Base-by-base conservation (phyloP, 2,113 vertebrate genomes). In the Herpetotheres cachinnans region DNA sequence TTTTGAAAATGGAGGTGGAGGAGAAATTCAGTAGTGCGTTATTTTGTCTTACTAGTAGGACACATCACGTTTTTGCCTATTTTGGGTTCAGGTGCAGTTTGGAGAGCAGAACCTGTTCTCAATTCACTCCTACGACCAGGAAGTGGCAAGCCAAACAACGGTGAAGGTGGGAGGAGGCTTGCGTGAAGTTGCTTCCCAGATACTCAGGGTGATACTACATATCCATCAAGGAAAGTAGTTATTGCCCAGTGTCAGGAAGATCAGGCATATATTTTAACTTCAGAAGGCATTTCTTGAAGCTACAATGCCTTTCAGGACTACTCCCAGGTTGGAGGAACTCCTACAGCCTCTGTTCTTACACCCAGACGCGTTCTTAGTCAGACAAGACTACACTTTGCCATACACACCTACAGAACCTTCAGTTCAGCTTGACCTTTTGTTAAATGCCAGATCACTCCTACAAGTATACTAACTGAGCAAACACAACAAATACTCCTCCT, bases 51-150 rank as follows among this genome's bases (percentile, higher is more conserved):
- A 63, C 6, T 32, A 42, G 13, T 17, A 46, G 13, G 38, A 14
- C 17, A 66, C 16, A 38, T 34, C 55, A n/a, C 17, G 17, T n/a
- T 76, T 86, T 73, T 69, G 4, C 16, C 9, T 79, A 21, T 44
- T 85, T 76, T 25, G n/a, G 14, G 9, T 65, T 70, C 27, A 30
- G 50, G 11, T 27, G 8, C 3, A 49, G 7, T 66, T 83, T 83
- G 40, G 44, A 56, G 14, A 83, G 18, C 7, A 89, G 7, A 69
- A 10, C 6, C 5, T 54, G 21, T 42, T 79, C 34, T 71, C 21
- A 8, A 1, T 65, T 77, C 71, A 49, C 3, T 83, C 54, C 34
- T 65, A 38, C 0, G 0, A 52, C 27, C 56, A 58, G 38, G 62
- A 88, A 29, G 16, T 62, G 36, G 7, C 9, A 69, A 89, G 19